A percentile compares a stretch with the other conserved stretches of the same genome.
Conservation (phyloP, 2,113 vertebrate genomes). For the Rhineura floridana region DNA sequence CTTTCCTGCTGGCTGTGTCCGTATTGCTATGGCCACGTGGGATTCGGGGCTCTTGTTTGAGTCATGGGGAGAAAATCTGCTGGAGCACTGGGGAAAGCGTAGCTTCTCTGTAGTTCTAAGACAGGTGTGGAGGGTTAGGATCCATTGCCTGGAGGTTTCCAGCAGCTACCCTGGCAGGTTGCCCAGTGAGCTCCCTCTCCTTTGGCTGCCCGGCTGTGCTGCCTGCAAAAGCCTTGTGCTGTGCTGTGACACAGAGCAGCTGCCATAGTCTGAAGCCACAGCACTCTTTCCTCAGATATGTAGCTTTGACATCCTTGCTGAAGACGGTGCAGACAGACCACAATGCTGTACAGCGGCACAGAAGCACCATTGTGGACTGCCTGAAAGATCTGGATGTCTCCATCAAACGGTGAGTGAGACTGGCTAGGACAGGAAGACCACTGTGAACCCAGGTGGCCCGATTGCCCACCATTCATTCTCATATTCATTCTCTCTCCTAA, state of each 20-base stretch:
- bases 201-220: background rate
- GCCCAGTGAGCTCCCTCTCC: background rate
- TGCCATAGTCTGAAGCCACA: background rate
- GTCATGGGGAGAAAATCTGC: background rate
- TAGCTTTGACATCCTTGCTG: conserved; percentile 96
- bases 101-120: background rate
- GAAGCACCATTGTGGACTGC: conserved; percentile 99
- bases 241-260: background rate
- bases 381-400: conserved; percentile 98
- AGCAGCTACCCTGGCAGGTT: too few species aligned
- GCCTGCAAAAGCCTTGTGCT: background rate
- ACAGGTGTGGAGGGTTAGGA: background rate
- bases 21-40: too few species aligned
- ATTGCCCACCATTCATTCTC: too few species aligned
- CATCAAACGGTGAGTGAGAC: conserved; percentile 89
- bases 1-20: background rate
- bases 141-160: too few species aligned
- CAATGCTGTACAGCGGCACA: conserved; percentile 96
- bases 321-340: conserved; percentile 99
- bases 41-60: background rate
- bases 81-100: background rate
- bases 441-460: background rate
- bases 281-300: conserved; percentile 80
- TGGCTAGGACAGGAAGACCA: too few species aligned
- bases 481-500: background rate